Evolutionary conservation across 2,888 invertebrate genomes (phyloP), one percentile per base, ranked within the genome.

Genomic region (Oscheius sp.): DNA sequence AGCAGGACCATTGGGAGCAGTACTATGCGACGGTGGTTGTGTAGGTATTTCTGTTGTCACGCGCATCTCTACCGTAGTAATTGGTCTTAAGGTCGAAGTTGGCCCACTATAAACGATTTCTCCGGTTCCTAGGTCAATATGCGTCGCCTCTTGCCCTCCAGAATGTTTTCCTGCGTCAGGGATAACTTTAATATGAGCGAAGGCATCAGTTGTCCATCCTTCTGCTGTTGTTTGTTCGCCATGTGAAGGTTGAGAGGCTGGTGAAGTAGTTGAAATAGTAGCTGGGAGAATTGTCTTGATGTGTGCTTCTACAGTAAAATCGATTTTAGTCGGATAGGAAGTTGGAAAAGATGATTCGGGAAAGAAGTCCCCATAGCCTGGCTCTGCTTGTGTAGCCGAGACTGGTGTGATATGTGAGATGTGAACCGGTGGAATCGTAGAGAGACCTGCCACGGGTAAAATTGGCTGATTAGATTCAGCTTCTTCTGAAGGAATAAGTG

Each of bases 371-470:
- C 61, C 61, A 29, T 45, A 29, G n/a, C 42, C 61, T 17, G 61
- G 25, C n/a, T 45, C 61, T 45, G 45, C 25, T 42, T 61, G 61
- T 5, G 31, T 61, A 34, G 33, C 55, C 33, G 48, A 25, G 20
- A 48, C 20, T 10, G 61, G 61, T 8, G 61, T 61, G 61, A 61
- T 61, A 61, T 61, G 61, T 61, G 42, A 29, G 27, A 61, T 61
- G 12, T 61, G 45, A 45, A 61, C 45, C 61, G 25, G 61, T 27
- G 61, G 31, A 37, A 17, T 33, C 8, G 57, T 33, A 15, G 37
- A 57, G 39, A 20, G 17, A 10, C 27, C 27, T 12, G 52, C 25
- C n/a, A 52, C 12, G 25, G 52, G 52, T 29, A 27, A 23, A 8
- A 52, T 52, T 8, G 55, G 55, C 6, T 34, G 34, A n/a, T 17